phyloP scores from a whole-genome alignment of 2,113 vertebrate species.

The Chlamydotis undulata region DNA sequence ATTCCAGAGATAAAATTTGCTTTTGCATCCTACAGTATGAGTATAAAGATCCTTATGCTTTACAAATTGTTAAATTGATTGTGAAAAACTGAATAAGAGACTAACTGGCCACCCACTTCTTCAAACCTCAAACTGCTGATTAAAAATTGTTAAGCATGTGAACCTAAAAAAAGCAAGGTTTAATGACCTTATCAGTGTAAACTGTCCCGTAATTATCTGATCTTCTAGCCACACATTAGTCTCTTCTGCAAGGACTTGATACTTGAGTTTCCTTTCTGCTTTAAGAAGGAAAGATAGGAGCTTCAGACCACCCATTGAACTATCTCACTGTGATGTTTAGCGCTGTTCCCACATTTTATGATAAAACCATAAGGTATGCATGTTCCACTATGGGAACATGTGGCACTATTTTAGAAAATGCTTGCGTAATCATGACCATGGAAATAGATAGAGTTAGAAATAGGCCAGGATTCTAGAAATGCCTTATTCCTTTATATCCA shows the following conservation, averaged over 20 bases:
- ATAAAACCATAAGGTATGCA: slow-evolving; percentile 71
- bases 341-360: slow-evolving; percentile 66
- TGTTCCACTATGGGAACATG: slow-evolving; percentile 38
- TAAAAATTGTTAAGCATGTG: background rate
- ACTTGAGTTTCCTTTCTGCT: slow-evolving; percentile 47
- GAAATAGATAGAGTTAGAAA: slow-evolving; percentile 40
- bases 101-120: slow-evolving; percentile 28
- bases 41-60: background rate
- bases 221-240: slow-evolving; percentile 6
- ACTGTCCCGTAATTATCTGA: slow-evolving; percentile 16
- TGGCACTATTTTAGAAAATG: slow-evolving; percentile 41
- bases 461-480: slow-evolving; percentile 6
- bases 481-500: background rate
- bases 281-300: slow-evolving; percentile 29
- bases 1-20: background rate
- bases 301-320: slow-evolving; percentile 75
- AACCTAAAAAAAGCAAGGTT: slow-evolving; percentile 20
- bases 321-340: slow-evolving; percentile 58
- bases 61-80: background rate
- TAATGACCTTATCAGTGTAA: slow-evolving; percentile 57
- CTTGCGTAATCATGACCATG: background rate
- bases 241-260: slow-evolving; percentile 33
- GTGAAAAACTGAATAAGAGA: background rate
- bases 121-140: background rate
- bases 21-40: background rate